Evolutionary conservation across 2,113 vertebrate species (phyloP).

Genomic region (Psittacula cyanocephala): DNA sequence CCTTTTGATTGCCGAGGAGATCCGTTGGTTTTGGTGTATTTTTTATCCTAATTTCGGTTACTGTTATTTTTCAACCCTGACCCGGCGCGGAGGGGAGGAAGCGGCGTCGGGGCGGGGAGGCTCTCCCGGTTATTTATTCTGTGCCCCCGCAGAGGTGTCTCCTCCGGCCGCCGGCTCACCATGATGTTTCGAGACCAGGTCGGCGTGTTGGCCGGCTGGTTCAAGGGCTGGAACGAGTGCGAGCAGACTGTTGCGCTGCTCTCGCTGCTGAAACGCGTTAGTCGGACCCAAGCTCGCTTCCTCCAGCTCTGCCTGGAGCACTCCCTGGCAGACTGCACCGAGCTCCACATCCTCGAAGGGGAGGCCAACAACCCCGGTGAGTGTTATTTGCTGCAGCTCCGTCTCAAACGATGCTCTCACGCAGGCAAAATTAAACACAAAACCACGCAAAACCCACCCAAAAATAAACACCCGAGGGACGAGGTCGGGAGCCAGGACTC

Average conservation of each 20-base stretch:
- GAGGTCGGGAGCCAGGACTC: not conserved
- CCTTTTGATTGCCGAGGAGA: not conserved
- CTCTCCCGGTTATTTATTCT: constrained; percentile 26
- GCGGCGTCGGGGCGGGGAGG: not conserved
- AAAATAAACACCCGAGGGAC: rapidly evolving
- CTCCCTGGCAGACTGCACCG: constrained; percentile 93
- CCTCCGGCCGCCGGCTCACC: constrained; percentile 69
- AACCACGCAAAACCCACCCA: not conserved
- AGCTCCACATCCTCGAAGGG: constrained; percentile 92
- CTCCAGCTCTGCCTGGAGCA: constrained; percentile 98
- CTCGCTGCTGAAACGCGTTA: constrained; percentile 93
- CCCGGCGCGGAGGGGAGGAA: not conserved
- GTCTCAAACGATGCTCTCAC: not conserved
- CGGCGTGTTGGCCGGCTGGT: constrained; percentile 95
- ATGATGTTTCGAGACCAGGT: constrained; percentile 99
- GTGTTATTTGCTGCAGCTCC: not conserved
- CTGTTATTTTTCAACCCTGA: not conserved
- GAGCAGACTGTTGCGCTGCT: constrained; percentile 98
- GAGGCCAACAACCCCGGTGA: constrained; percentile 97
- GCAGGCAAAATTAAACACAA: not conserved
- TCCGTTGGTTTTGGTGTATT: not conserved
- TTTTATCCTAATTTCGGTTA: not conserved
- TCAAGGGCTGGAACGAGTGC: constrained; percentile 99
- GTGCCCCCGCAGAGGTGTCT: not conserved
- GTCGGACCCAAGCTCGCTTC: constrained; percentile 95